phyloP scores from a whole-genome alignment of 1,140 invertebrate genomes.

The Anastrepha obliqua region DNA sequence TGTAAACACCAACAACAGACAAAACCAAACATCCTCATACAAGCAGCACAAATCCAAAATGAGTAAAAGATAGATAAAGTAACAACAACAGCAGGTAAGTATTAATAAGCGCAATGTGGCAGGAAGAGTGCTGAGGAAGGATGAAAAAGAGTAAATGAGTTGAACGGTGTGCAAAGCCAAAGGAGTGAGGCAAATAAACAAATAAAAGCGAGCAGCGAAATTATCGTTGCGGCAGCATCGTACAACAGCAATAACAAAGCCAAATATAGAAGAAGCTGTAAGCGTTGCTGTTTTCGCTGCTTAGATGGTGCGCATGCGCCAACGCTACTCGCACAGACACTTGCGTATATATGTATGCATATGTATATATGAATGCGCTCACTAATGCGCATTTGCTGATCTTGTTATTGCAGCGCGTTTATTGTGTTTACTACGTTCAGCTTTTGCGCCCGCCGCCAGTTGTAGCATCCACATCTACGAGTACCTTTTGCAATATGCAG shows the following conservation, averaged over 20 bases:
- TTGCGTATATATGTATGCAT: no score
- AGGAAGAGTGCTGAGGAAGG: not conserved
- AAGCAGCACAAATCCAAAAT: not conserved
- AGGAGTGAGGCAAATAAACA: slow-evolving; percentile 16
- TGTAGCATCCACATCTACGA: not conserved
- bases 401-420: not conserved
- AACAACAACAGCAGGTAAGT: slow-evolving; percentile 52
- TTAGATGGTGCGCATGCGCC: slow-evolving; percentile 30
- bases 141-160: not conserved
- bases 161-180: not conserved
- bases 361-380: not conserved
- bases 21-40: no score
- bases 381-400: slow-evolving; percentile 8
- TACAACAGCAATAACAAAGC: not conserved
- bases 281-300: not conserved
- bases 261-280: not conserved
- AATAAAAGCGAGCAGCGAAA: slow-evolving; percentile 16
- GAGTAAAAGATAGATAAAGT: not conserved
- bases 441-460: not conserved
- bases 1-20: slow-evolving; percentile 24
- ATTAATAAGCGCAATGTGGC: slow-evolving; percentile 30
- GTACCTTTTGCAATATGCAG: not conserved
- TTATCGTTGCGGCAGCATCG: slow-evolving; percentile 14
- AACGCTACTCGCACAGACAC: not conserved
- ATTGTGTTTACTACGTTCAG: not conserved